phyloP scores from a whole-genome alignment of 2,888 invertebrate genomes.

The Mimumesa dahlbomi region DNA sequence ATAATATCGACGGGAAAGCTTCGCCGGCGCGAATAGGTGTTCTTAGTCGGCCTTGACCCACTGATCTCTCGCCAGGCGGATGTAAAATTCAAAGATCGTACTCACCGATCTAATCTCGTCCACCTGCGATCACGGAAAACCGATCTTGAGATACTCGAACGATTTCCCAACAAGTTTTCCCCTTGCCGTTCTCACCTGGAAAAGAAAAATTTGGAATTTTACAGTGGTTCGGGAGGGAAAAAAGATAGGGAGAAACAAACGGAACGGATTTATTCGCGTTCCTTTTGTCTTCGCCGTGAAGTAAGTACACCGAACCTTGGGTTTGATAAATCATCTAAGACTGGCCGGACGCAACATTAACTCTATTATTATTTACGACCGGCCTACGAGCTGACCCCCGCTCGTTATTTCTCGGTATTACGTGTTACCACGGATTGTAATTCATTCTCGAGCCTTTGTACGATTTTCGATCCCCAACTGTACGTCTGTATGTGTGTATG shows the following conservation, averaged over 20 bases:
- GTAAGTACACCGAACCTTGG: neutral
- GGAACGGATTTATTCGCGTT: too few species aligned
- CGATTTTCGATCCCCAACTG: too few species aligned
- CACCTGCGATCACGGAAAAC: too few species aligned
- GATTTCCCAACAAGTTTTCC: too few species aligned
- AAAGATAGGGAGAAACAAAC: too few species aligned
- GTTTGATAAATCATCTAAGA: slow-evolving; percentile 44
- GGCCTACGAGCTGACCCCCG: slow-evolving; percentile 30
- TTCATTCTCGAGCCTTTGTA: slow-evolving; percentile 27
- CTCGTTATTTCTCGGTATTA: slow-evolving; percentile 42
- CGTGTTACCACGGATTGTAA: slow-evolving; percentile 33
- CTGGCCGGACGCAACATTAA: slow-evolving; percentile 30
- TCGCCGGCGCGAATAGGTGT: slow-evolving; percentile 7
- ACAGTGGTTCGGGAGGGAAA: too few species aligned
- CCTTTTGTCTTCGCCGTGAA: too few species aligned
- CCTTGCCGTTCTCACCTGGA: too few species aligned
- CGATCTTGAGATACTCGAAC: too few species aligned
- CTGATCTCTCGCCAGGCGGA: slow-evolving; percentile 42
- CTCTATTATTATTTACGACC: slow-evolving; percentile 55
- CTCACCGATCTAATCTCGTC: too few species aligned
- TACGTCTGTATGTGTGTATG: too few species aligned
- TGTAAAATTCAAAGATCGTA: slow-evolving; percentile 35
- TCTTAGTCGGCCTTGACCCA: slow-evolving; percentile 44
- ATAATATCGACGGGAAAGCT: slow-evolving; percentile 27
- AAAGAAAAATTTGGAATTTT: too few species aligned